These are phyloP conservation scores for Villa cingulata DNA, from an alignment of 2,888 invertebrate genomes.

Conservation along the genomic window DNA sequence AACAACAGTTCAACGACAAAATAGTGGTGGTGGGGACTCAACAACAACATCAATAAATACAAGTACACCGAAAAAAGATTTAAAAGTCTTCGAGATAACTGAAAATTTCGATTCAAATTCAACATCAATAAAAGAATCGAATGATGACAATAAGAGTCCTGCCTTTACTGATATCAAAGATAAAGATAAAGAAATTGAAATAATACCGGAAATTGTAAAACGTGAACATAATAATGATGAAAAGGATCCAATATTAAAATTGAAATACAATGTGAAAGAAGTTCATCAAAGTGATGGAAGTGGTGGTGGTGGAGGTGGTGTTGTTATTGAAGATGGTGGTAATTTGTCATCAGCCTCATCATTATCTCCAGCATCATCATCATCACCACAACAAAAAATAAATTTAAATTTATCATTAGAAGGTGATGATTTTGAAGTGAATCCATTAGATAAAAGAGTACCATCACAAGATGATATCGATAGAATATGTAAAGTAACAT, in stretches of 20 bases:
- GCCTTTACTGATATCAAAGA: background rate
- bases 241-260: slow-evolving; percentile 17
- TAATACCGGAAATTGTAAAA: slow-evolving; percentile 9
- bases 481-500: slow-evolving; percentile 77
- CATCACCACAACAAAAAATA: no score
- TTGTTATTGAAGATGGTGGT: slow-evolving; percentile 3
- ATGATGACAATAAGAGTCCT: background rate
- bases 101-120: background rate
- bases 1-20: no score
- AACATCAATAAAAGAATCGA: no score
- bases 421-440: slow-evolving; percentile 34
- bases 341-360: no score
- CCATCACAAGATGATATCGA: slow-evolving; percentile 79
- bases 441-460: slow-evolving; percentile 36
- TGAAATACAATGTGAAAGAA: slow-evolving; percentile 18
- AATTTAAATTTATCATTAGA: slow-evolving; percentile 33
- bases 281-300: slow-evolving; percentile 19
- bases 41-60: no score
- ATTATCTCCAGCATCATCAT: background rate
- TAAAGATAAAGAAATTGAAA: slow-evolving; percentile 2
- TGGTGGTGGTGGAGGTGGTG: slow-evolving; percentile 1
- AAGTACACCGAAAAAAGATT: slow-evolving; percentile 27
- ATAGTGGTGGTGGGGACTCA: no score
- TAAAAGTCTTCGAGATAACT: slow-evolving; percentile 24
- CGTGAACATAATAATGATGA: slow-evolving; percentile 10